Evolutionary conservation across 2,113 vertebrate genomes (phyloP), one percentile per base, ranked within the genome.

Genomic region (Sinocyclocheilus rhinocerous): DNA sequence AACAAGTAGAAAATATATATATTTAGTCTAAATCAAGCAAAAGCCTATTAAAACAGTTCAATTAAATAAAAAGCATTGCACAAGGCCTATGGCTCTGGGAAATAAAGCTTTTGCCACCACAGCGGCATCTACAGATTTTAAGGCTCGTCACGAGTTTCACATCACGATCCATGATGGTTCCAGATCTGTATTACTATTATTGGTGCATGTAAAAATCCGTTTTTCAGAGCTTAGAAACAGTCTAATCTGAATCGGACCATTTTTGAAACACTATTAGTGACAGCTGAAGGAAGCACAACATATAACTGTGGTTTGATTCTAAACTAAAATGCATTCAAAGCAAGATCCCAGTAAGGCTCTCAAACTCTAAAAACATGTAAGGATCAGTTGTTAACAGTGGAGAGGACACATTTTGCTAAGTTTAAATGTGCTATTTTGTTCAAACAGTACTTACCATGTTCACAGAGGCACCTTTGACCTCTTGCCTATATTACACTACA

Each of bases 1-100:
- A 94, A 94, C 92, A 93, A 93, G 92, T 94, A 94, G 90, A 94
- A 94, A 94, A 94, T 93, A 94, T 93, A 92, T 81, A 92, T 81
- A 90, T 91, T 88, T 90, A 92, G 87, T 92, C 91, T 87, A 92
- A 92, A 92, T 89, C 87, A 93, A 92, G 90, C 91, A 87, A 92
- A 87, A 91, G 86, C 89, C 89, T 92, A 90, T 88, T 88, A 86
- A 84, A 90, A 91, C 87, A 87, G 90, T 91, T 90, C 88, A 90
- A 81, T 90, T 91, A 93, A 93, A 90, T 94, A 83, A 93, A 89
- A 83, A 89, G 88, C 88, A 93, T 93, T 92, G 93, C 90, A 94
- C 91, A 93, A 86, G 86, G 67, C 73, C 86, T 93, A 89, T 89
- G 87, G 88, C 83, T 45, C 42, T 89, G 86, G 85, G 84, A 88